Evolutionary conservation across 2,797 vertebrate species (phyloP), one percentile per base, ranked within the genome.

Genomic region (Zalophus californianus): DNA sequence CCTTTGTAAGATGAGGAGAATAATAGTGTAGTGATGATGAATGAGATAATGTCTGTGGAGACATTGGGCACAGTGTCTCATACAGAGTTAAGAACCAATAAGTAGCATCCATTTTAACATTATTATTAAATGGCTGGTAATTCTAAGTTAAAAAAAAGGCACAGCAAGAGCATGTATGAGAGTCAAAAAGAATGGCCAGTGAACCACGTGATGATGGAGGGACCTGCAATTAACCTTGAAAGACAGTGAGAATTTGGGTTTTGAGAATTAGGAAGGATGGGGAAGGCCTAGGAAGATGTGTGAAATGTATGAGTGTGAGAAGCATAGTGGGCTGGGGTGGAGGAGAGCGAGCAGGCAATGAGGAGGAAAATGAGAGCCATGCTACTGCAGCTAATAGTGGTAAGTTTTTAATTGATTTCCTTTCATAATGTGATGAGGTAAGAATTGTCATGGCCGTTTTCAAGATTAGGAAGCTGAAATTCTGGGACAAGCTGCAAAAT

Each of bases 71-170:
- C 48, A 64, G 15, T 32, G 44, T 15, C 35, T 95, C 72, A n/a
- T 41, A 92, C 3, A 50, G 38, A 94, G 58, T 77, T 58, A 94
- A 94, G 80, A 90, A 78, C 87, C 78, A 91, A 64, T 73, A 80
- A 88, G 80, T 58, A 94, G 21, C 78, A 82, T 56, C 38, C 84
- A 92, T 62, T 66, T 90, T 84, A 70, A 58, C 27, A 27, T 72
- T 25, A 8, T 94, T 91, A 73, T 64, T 82, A 73, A 48, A 50
- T 78, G 50, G 13, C 41, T 58, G 54, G 21, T 85, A 54, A 94
- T 93, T 96, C 52, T 82, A 95, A 86, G 52, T 52, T 54, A 54
- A 93, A 84, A 91, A 84, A 86, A 23, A 35, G 32, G 20, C 56
- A 54, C 13, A 52, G 58, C 44, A 83, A 94, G 44, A 48, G 23